A percentile compares a stretch with the other conserved stretches of the same genome.
Conservation (phyloP, 2,797 vertebrate genomes). For the Myiotriccus ornatus region DNA sequence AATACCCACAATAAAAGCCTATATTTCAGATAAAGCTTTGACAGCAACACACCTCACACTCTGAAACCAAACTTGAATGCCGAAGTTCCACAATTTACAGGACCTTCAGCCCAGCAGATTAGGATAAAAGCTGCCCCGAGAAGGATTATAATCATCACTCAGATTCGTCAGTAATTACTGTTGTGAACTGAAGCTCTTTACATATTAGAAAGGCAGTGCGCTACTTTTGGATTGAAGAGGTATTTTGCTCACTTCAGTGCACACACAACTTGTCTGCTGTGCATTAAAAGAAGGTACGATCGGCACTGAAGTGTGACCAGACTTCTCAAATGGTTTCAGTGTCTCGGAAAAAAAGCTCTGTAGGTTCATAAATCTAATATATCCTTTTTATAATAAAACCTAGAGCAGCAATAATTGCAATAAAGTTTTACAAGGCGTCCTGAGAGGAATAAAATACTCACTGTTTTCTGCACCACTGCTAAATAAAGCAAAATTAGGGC, state of each 20-base stretch:
- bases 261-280: not conserved
- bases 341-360: not conserved
- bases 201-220: not conserved
- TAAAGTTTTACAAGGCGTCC: constrained; percentile 14
- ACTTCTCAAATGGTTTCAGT: not conserved
- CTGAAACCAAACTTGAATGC: not conserved
- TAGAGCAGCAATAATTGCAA: constrained; percentile 24
- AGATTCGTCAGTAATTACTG: not conserved
- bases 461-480: not conserved
- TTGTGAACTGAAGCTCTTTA: not conserved
- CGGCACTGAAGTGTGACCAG: not conserved
- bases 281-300: not conserved
- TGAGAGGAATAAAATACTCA: constrained; percentile 25
- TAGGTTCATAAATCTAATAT: constrained; percentile 30
- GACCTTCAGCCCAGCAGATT: not conserved
- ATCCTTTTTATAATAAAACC: constrained; percentile 20
- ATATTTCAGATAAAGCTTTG: not conserved
- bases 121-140: not conserved
- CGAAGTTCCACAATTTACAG: not conserved
- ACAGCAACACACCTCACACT: not conserved
- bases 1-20: not conserved
- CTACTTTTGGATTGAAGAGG: not conserved
- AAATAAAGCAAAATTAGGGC: constrained; percentile 1
- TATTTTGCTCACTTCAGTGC: not conserved
- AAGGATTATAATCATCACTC: not conserved